Evolutionary conservation across 2,888 invertebrate genomes (phyloP), one percentile per base, ranked within the genome.

Genomic region (Caradrina kadenii): DNA sequence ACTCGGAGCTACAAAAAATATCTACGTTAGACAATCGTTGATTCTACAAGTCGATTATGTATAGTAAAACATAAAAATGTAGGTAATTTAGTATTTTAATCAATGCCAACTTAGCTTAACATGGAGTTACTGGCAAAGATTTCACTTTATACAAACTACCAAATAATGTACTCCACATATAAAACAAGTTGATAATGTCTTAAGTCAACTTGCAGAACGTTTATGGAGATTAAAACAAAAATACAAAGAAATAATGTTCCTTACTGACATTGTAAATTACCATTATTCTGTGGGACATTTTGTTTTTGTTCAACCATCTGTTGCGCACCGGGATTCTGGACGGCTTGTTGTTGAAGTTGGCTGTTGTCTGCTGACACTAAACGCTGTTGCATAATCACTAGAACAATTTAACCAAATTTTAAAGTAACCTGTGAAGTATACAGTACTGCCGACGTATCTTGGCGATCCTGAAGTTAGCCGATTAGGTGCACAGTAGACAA

Each of bases 351-450:
- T 59, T 86, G 95, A 76, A 93, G 86, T 77, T 92, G 94, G 58
- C 81, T 86, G 54, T 88, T 90, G 17, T 95, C 94, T 11, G 91
- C 79, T 0, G 89, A 80, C 52, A 93, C 87, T 5, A 94, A 84
- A 13, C 95, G 93, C 66, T 95, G 95, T 71, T 95, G 96, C 90
- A 95, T 93, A 73, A 95, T 88, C 82, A 95, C 95, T 95, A 86
- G 2, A 86, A 77, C 45, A 76, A 69, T 15, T n/a, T 78, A 45
- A 64, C 17, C 2, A 67, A 31, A 45, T 15, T 2, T 4, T 39
- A 19, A 39, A 39, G 39, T 13, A 39, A 13, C 2, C 1, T 3
- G 13, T 11, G 35, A 7, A 35, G 35, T 35, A 35, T 26, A 26
- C 26, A 26, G 26, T 26, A 26, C 26, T 2, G 26, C 4, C 26